Conservation (phyloP, 2,797 vertebrate species). For the Borostomias antarcticus region DNA sequence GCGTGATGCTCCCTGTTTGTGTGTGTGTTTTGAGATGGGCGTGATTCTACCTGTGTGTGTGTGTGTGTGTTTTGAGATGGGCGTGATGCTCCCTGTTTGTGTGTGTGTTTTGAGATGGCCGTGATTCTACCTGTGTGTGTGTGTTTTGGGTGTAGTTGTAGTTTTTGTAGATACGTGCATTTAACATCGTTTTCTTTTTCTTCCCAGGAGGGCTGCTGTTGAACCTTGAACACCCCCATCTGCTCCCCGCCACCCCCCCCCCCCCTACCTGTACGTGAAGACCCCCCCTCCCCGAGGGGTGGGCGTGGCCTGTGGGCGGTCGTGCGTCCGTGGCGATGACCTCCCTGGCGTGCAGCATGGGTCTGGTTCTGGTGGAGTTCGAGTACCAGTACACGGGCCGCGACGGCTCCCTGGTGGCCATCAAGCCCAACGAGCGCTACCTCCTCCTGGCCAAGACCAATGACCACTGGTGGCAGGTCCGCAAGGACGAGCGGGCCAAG, state of each 20-base stretch:
- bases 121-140: neutral
- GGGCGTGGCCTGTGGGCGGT: slow-evolving; percentile 7
- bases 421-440: slow-evolving; percentile 93
- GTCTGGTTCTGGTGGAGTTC: slow-evolving; percentile 86
- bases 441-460: slow-evolving; percentile 93
- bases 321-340: slow-evolving; percentile 46
- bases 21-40: no score
- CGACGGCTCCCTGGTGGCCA: slow-evolving; percentile 85
- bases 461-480: slow-evolving; percentile 96
- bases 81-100: no score
- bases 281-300: slow-evolving; percentile 17
- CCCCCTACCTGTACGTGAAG: neutral
- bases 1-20: no score
- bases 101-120: no score
- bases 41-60: neutral
- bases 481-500: slow-evolving; percentile 77
- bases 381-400: slow-evolving; percentile 89
- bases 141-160: slow-evolving; percentile 17
- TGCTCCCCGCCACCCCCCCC: slow-evolving; percentile 36
- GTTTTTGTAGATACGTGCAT: neutral
- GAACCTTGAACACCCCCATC: slow-evolving; percentile 48
- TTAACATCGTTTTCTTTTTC: neutral
- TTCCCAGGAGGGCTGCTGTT: slow-evolving; percentile 30
- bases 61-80: slow-evolving; percentile 8
- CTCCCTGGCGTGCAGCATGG: slow-evolving; percentile 50